These are phyloP conservation scores for Antechinus flavipes DNA, from an alignment of 2,113 vertebrate species.

Conservation along the genomic window DNA sequence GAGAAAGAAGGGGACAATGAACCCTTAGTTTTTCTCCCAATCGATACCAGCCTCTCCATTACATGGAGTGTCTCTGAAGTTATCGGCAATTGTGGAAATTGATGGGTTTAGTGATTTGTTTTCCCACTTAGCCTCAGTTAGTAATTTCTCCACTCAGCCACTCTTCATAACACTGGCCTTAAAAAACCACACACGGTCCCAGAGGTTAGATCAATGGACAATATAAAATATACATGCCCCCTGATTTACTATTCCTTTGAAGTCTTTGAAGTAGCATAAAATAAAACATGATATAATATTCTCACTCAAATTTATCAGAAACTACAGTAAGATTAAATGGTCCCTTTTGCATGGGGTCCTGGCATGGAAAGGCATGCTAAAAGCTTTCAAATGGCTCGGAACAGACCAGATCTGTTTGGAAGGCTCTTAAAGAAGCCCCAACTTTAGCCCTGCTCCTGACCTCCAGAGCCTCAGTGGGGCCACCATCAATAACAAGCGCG, in stretches of 20 bases:
- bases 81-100: slow-evolving; percentile 51
- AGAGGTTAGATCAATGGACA: slow-evolving; percentile 48
- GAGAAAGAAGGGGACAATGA: not conserved
- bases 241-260: slow-evolving; percentile 54
- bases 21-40: not conserved
- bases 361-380: not conserved
- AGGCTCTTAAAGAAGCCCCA: not conserved
- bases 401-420: not conserved
- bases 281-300: slow-evolving; percentile 50
- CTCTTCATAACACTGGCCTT: slow-evolving; percentile 17
- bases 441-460: not conserved
- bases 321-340: slow-evolving; percentile 25
- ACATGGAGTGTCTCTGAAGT: slow-evolving; percentile 31
- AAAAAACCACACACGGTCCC: slow-evolving; percentile 1
- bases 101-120: slow-evolving; percentile 56
- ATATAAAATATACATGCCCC: slow-evolving; percentile 41
- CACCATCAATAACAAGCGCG: not conserved
- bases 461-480: not conserved
- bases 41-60: slow-evolving; percentile 37
- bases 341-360: not conserved
- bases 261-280: slow-evolving; percentile 54
- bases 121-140: slow-evolving; percentile 56
- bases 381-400: not conserved
- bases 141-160: slow-evolving; percentile 2
- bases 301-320: slow-evolving; percentile 37